These are phyloP conservation scores for Dysidea cf. avara DNA, from an alignment of 37 sponge, comb jelly and placozoan species.

Conservation along the genomic window DNA sequence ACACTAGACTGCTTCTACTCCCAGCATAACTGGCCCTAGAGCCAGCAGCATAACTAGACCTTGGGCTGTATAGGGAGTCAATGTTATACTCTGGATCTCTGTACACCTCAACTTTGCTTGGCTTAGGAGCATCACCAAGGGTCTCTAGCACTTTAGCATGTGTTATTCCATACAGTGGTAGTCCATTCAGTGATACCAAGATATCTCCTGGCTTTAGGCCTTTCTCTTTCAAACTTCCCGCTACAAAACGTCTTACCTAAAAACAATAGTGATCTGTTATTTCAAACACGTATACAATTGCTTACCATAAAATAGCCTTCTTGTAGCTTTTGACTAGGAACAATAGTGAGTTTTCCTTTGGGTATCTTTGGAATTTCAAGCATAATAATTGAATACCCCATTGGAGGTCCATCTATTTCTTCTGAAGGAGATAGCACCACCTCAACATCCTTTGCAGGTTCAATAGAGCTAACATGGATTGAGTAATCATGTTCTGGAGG, in stretches of 20 bases:
- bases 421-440: neutral
- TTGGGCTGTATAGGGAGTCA: slow-evolving; percentile 14
- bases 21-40: slow-evolving; percentile 34
- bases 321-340: too few species aligned
- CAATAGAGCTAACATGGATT: too few species aligned
- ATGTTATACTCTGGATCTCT: slow-evolving; percentile 43
- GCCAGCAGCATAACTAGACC: slow-evolving; percentile 36
- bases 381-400: slow-evolving; percentile 23
- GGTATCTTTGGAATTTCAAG: slow-evolving; percentile 48
- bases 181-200: slow-evolving; percentile 58
- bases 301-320: too few species aligned
- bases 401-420: neutral
- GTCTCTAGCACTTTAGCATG: slow-evolving; percentile 51
- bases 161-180: slow-evolving; percentile 32
- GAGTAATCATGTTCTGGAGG: too few species aligned
- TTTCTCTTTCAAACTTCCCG: slow-evolving; percentile 59
- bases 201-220: slow-evolving; percentile 61
- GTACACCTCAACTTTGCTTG: slow-evolving; percentile 37
- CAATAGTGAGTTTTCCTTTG: neutral
- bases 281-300: too few species aligned
- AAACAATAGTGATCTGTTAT: too few species aligned
- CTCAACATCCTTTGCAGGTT: too few species aligned
- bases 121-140: slow-evolving; percentile 38
- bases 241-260: slow-evolving; percentile 52
- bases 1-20: slow-evolving; percentile 37